Evolutionary conservation across 1,140 invertebrate genomes (phyloP), one percentile per base, ranked within the genome.

Genomic region (Mactra quadrangularis): DNA sequence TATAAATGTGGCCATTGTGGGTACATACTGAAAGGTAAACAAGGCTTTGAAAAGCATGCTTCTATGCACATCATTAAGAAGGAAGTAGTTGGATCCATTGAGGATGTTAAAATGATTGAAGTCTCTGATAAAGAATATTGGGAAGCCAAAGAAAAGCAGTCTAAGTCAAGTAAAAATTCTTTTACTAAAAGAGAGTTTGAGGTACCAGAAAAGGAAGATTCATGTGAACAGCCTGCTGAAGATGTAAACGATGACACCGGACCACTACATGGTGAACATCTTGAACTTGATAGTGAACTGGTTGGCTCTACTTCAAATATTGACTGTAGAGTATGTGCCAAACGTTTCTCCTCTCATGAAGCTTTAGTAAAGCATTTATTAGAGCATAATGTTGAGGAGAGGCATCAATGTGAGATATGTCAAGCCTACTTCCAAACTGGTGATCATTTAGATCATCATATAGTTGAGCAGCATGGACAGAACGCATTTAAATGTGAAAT

Each of bases 31-130:
- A 59, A 59, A 60, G 47, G 47, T 6, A 55, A 47, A 9, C 60
- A 81, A 25, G 41, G 45, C 35, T 57, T 81, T 71, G 77, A 81
- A 29, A 52, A 71, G n/a, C 77, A 81, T 35, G 31, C 57, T 19
- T 29, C 27, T 27, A 53, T 22, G 35, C 77, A 81, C 47, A 55
- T 81, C 50, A 25, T 66, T 25, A 52, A 57, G 47, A 70, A 45
- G 25, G 50, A 81, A 27, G 55, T 81, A 19, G 35, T n/a, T 17
- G 62, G 25, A 4, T n/a, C 62, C 0, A 27, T 50, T 15, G 47
- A 68, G 25, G 38, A 70, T 17, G 41, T 52, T 27, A 38, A 41
- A 31, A 31, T 50, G 19, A 50, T 53, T 33, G 62, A 68, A 41
- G 66, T 68, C 7, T n/a, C 41, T 35, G 55, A 60, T n/a, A 27